These are phyloP conservation scores for zebrafish (Danio rerio) DNA, from an alignment of 2,113 vertebrate species.

Conservation along the genomic window DNA sequence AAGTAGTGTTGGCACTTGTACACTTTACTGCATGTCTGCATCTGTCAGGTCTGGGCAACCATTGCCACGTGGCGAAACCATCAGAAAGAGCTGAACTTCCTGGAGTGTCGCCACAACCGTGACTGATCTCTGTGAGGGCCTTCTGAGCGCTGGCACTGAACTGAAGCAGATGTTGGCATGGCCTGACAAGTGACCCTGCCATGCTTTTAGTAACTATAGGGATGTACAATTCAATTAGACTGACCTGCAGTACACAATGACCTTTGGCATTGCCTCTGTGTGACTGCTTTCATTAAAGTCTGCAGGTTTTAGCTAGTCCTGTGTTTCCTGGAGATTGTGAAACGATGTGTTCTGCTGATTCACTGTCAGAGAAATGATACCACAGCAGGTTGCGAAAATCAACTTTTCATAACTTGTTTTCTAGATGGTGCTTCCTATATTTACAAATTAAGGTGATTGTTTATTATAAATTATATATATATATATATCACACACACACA, in stretches of 20 bases:
- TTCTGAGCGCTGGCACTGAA: slow-evolving; percentile 33
- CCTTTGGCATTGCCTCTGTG: slow-evolving; percentile 14
- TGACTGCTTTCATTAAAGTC: slow-evolving; percentile 53
- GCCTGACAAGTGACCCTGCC: slow-evolving; percentile 44
- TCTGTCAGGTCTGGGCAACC: slow-evolving; percentile 3
- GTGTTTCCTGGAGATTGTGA: too few relatives aligned
- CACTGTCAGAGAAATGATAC: slow-evolving; percentile 3
- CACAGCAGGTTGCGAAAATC: slow-evolving; percentile 1
- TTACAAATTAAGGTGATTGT: too few relatives aligned
- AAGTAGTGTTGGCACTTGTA: neutral
- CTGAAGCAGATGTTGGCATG: slow-evolving; percentile 43
- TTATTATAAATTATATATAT: too few relatives aligned
- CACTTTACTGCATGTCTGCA: neutral
- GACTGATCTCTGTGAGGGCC: slow-evolving; percentile 47
- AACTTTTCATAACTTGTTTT: neutral
- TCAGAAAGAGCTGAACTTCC: neutral
- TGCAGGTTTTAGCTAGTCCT: slow-evolving; percentile 27
- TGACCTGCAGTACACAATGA: slow-evolving; percentile 43
- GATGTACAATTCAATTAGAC: slow-evolving; percentile 58
- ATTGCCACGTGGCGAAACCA: neutral
- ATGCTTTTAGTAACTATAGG: slow-evolving; percentile 53
- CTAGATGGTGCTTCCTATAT: too few relatives aligned
- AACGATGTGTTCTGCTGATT: slow-evolving; percentile 30
- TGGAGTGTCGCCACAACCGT: slow-evolving; percentile 34
- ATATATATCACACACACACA: too few relatives aligned